Conservation (phyloP, 2,888 invertebrate species). For the Seira musarum region DNA sequence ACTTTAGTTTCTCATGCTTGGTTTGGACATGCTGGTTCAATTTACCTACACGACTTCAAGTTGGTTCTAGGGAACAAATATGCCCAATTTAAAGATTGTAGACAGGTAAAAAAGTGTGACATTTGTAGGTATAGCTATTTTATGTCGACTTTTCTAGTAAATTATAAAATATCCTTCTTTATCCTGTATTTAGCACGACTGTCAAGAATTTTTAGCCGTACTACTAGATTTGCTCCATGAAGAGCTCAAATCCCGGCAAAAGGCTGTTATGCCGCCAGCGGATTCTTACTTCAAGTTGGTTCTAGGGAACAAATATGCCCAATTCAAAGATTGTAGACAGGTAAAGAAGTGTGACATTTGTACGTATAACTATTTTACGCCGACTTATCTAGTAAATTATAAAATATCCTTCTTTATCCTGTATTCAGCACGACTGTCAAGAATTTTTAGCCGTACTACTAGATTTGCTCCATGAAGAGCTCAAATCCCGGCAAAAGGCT, state of each 20-base stretch:
- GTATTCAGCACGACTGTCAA: constrained; percentile 78
- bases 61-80: constrained; percentile 76
- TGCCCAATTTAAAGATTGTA: constrained; percentile 78
- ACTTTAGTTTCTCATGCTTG: constrained; percentile 65
- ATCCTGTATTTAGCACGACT: neutral
- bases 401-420: constrained; percentile 23
- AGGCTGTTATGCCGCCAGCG: neutral
- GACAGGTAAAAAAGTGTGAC: constrained; percentile 77
- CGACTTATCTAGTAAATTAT: no score
- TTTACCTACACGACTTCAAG: constrained; percentile 74
- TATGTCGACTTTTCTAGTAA: neutral
- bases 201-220: constrained; percentile 78
- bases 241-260: constrained; percentile 74
- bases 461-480: constrained; percentile 78
- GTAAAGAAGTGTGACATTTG: no score
- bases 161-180: neutral
- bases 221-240: constrained; percentile 78
- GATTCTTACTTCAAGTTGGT: constrained; percentile 75
- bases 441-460: constrained; percentile 78
- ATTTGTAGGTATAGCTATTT: neutral
- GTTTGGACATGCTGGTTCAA: constrained; percentile 58
- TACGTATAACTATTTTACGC: no score
- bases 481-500: constrained; percentile 72
- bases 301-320: constrained; percentile 76
- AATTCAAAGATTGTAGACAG: constrained; percentile 79